phyloP scores from a whole-genome alignment of 2,888 invertebrate species.

The Drosophila hawaiiensis region DNA sequence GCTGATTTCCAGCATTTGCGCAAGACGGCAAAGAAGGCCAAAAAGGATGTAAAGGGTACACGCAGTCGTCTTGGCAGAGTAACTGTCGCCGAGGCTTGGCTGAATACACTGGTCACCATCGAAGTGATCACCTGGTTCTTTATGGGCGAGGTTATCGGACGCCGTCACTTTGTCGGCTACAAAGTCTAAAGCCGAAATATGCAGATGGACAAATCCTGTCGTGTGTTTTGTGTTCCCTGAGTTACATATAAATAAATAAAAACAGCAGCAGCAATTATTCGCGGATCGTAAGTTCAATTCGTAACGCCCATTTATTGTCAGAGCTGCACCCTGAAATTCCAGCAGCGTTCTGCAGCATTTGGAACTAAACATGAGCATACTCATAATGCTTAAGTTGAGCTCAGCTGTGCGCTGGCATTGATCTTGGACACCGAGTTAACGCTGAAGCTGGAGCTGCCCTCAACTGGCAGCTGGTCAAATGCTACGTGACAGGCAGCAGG shows the following conservation, averaged over 20 bases:
- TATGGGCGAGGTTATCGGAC: slow-evolving; percentile 71
- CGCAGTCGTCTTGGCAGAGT: slow-evolving; percentile 30
- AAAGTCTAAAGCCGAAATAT: slow-evolving; percentile 52
- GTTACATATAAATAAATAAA: slow-evolving; percentile 14
- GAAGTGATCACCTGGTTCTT: slow-evolving; percentile 69
- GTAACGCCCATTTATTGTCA: slow-evolving; percentile 26
- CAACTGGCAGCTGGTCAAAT: slow-evolving; percentile 46
- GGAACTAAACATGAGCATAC: slow-evolving; percentile 40
- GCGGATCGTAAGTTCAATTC: slow-evolving; percentile 43
- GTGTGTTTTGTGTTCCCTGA: neutral
- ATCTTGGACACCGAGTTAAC: slow-evolving; percentile 57
- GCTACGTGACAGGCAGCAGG: slow-evolving; percentile 46
- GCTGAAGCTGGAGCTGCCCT: slow-evolving; percentile 15
- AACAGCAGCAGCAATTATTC: slow-evolving; percentile 31
- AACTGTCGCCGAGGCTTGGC: slow-evolving; percentile 59
- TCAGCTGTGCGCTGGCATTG: slow-evolving; percentile 64
- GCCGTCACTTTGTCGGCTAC: slow-evolving; percentile 69
- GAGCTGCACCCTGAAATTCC: slow-evolving; percentile 66
- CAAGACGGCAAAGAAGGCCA: slow-evolving; percentile 35
- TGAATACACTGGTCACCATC: slow-evolving; percentile 61
- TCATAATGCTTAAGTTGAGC: slow-evolving; percentile 42
- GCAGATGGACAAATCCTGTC: slow-evolving; percentile 12
- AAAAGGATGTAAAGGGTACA: slow-evolving; percentile 33
- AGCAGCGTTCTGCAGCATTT: slow-evolving; percentile 33
- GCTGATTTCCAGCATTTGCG: slow-evolving; percentile 53